These are phyloP conservation scores for Pandion haliaetus DNA, from an alignment of 2,113 vertebrate species.

Conservation along the genomic window DNA sequence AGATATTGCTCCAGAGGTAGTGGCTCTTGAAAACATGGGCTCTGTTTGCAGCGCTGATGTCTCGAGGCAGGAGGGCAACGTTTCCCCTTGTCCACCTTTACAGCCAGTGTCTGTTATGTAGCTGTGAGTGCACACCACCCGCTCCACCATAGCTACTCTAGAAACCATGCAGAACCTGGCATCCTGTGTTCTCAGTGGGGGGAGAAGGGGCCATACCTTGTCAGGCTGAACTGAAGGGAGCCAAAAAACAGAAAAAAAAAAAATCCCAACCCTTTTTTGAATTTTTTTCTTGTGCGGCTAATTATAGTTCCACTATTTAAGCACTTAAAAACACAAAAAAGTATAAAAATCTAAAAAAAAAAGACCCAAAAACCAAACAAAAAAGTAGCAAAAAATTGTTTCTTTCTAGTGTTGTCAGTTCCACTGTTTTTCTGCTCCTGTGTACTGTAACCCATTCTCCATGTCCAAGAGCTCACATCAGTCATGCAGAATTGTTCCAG, in stretches of 20 bases:
- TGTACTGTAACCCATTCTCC: slow-evolving; percentile 56
- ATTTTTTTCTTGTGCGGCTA: slow-evolving; percentile 69
- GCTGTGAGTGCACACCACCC: neutral
- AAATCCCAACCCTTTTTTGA: slow-evolving; percentile 8
- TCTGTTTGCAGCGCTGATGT: slow-evolving; percentile 69
- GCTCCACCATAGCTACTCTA: neutral
- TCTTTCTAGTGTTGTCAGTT: slow-evolving; percentile 67
- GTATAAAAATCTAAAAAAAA: slow-evolving; percentile 71
- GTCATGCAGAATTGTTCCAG: neutral
- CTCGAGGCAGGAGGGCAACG: slow-evolving; percentile 77
- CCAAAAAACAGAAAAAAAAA: slow-evolving; percentile 34
- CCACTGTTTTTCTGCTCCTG: slow-evolving; percentile 68
- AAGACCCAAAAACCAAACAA: slow-evolving; percentile 67
- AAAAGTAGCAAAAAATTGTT: slow-evolving; percentile 74
- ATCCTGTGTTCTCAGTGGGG: neutral
- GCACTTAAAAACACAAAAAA: slow-evolving; percentile 75
- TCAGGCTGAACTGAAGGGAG: slow-evolving; percentile 80
- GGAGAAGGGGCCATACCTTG: slow-evolving; percentile 58
- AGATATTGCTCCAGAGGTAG: slow-evolving; percentile 77
- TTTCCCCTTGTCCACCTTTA: slow-evolving; percentile 90
- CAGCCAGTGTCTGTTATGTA: slow-evolving; percentile 88
- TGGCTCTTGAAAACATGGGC: slow-evolving; percentile 61
- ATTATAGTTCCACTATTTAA: slow-evolving; percentile 78
- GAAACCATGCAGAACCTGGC: neutral
- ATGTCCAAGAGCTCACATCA: neutral